Percentiles rank a stretch among this genome's conserved stretches.
Conservation (phyloP, 2,113 vertebrate species). For the Callipepla californica region DNA sequence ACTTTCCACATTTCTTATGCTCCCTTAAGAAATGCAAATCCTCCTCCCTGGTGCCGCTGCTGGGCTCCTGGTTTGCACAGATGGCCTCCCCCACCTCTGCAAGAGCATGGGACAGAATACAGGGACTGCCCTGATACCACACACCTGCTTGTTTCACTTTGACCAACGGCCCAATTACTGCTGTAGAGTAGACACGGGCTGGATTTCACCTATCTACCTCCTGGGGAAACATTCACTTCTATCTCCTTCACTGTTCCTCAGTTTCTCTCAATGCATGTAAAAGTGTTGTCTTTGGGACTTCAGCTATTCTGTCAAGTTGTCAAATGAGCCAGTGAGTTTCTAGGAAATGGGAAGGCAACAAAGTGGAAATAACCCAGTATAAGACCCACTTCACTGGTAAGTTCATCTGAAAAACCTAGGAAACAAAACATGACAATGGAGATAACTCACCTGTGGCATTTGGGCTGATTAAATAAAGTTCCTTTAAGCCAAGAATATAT, state of each 20-base stretch:
- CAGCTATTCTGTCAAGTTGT: background rate
- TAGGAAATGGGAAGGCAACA: background rate
- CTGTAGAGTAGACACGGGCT: background rate
- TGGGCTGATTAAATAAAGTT: background rate
- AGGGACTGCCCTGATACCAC: background rate
- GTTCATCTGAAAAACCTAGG: background rate
- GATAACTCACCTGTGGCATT: rapidly evolving
- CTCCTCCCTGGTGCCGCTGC: background rate
- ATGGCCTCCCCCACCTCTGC: background rate
- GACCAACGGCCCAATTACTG: background rate
- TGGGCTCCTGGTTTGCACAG: background rate
- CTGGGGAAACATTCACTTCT: background rate
- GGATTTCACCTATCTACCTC: background rate
- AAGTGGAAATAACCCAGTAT: background rate
- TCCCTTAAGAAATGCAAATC: background rate
- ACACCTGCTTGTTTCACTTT: background rate
- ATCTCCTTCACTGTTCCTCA: background rate
- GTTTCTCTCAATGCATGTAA: background rate
- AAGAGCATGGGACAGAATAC: background rate
- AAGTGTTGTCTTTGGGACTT: background rate
- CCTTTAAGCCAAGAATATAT: background rate
- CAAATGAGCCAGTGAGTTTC: background rate
- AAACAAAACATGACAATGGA: background rate
- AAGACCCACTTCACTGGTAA: background rate
- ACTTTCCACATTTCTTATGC: rapidly evolving